Evolutionary conservation across 2,888 invertebrate genomes (phyloP).

Genomic region (Chesias legatella): DNA sequence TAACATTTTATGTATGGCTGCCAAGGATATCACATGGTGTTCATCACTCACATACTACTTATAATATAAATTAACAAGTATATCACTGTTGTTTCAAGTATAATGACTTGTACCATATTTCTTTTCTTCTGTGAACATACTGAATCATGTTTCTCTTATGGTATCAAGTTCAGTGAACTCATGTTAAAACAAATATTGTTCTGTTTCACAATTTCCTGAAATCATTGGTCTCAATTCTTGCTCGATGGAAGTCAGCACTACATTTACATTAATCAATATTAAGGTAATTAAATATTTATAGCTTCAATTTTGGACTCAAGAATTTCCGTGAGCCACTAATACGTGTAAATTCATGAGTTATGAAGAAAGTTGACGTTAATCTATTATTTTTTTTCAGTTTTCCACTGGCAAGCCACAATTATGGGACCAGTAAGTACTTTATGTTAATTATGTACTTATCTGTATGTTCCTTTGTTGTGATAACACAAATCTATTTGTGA

Average conservation of each 20-base stretch:
- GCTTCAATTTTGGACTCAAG: not conserved
- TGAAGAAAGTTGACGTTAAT: not conserved
- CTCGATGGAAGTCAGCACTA: no score
- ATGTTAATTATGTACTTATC: conserved; percentile 4
- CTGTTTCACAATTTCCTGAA: no score
- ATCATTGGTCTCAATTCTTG: no score
- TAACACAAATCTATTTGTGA: conserved; percentile 9
- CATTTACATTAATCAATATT: conserved; percentile 9
- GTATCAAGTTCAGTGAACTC: conserved; percentile 7
- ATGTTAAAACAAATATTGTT: not conserved
- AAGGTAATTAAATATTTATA: conserved; percentile 1
- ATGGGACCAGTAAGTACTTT: conserved; percentile 97
- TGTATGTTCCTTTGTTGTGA: conserved; percentile 11
- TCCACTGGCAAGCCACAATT: conserved; percentile 99
- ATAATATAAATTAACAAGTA: not conserved
- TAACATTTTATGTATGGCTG: conserved; percentile 12
- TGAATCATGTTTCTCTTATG: conserved; percentile 6
- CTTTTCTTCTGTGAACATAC: not conserved
- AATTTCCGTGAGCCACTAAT: no score
- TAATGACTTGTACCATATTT: not conserved
- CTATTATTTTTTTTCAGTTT: conserved; percentile 87
- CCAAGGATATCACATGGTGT: conserved; percentile 22
- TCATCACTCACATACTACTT: conserved; percentile 7
- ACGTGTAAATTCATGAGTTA: no score
- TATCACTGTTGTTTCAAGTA: not conserved